These are phyloP conservation scores for Dicerorhinus sumatrensis DNA, from an alignment of 2,113 vertebrate species.

Conservation along the genomic window DNA sequence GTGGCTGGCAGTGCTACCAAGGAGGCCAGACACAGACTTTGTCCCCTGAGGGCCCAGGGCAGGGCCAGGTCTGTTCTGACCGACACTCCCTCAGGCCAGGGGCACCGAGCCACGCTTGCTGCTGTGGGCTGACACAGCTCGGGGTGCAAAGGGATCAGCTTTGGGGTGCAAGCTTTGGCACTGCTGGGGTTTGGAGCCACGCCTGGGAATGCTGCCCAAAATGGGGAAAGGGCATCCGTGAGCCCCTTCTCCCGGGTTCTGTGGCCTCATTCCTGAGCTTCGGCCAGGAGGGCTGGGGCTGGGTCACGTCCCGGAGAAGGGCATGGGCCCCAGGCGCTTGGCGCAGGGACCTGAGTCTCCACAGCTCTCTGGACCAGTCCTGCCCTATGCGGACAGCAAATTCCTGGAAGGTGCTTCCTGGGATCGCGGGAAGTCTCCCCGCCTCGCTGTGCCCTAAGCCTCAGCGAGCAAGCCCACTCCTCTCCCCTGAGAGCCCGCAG, in stretches of 20 bases:
- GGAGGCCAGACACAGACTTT: background rate
- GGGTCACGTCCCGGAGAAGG: fast-evolving
- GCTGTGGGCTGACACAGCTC: background rate
- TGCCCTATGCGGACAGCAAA: fast-evolving
- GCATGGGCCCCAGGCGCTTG: fast-evolving
- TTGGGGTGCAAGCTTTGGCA: fast-evolving
- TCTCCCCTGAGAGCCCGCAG: no score
- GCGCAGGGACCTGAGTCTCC: no score
- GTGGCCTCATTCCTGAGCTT: background rate
- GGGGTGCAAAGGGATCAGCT: background rate
- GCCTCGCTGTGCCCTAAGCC: background rate
- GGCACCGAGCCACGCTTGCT: fast-evolving
- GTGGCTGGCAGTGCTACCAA: background rate
- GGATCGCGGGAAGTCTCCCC: fast-evolving
- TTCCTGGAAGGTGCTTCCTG: background rate
- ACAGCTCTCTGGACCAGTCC: background rate
- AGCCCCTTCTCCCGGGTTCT: background rate
- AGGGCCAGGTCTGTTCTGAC: background rate
- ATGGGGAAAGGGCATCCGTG: background rate
- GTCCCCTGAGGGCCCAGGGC: background rate
- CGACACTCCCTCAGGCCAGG: fast-evolving
- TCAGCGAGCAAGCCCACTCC: fast-evolving
- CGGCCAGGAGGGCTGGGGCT: fast-evolving
- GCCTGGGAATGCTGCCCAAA: fast-evolving
- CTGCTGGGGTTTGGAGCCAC: background rate